These are phyloP conservation scores for Drepana falcataria DNA, from an alignment of 2,888 invertebrate species.

Conservation along the genomic window DNA sequence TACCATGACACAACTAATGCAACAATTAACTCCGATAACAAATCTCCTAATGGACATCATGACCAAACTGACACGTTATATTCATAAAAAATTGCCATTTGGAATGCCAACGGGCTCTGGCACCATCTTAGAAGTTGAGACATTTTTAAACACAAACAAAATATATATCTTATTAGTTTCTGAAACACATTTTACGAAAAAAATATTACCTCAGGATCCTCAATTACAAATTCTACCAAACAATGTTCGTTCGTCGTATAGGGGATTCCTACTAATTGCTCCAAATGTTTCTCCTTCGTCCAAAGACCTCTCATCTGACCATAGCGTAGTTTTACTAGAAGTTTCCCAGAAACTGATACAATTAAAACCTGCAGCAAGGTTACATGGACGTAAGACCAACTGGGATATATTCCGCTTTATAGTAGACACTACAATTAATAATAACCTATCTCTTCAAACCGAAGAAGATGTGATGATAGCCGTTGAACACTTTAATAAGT, in stretches of 20 bases:
- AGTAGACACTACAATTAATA: neutral
- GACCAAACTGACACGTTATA: constrained; percentile 4
- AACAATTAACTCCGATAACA: constrained; percentile 7
- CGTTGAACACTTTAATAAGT: neutral
- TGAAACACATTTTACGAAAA: constrained; percentile 5
- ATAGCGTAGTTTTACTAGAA: neutral
- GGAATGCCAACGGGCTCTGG: constrained; percentile 9
- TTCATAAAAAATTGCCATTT: constrained; percentile 5
- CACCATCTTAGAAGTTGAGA: constrained; percentile 6
- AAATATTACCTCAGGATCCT: constrained; percentile 1
- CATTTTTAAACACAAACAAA: constrained; percentile 3
- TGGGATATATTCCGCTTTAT: neutral
- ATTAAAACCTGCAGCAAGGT: neutral
- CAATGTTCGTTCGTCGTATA: neutral
- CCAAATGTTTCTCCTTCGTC: neutral
- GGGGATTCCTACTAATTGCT: neutral
- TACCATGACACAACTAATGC: constrained; percentile 8
- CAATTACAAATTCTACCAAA: constrained; percentile 4
- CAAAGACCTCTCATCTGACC: neutral
- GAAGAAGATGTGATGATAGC: neutral
- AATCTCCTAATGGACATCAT: constrained; percentile 8
- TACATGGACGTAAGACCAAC: neutral
- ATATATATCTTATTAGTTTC: constrained; percentile 3
- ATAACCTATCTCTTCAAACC: neutral
- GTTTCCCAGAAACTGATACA: neutral